A percentile compares a stretch with the other conserved stretches of the same genome.
Evolutionary conservation across 2,797 vertebrate genomes (phyloP).

Genomic region (Philypnodon macrostomus): DNA sequence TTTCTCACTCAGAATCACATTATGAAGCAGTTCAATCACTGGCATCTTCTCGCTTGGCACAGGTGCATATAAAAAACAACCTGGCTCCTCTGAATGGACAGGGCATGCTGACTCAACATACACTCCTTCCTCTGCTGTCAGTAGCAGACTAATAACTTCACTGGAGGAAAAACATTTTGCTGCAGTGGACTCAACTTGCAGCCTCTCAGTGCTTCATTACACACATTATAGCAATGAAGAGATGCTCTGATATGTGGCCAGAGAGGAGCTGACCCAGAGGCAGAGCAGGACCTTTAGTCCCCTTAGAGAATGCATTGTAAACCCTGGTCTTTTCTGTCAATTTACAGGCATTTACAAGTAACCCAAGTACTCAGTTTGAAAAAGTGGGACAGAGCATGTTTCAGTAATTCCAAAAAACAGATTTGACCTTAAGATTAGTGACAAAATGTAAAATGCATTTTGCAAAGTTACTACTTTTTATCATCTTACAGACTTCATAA

Average conservation of each 20-base stretch:
- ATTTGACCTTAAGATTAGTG: no score
- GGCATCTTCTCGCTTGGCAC: slow-evolving; percentile 61
- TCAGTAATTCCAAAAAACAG: no score
- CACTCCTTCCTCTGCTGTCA: slow-evolving; percentile 57
- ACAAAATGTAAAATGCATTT: no score
- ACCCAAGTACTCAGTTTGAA: no score
- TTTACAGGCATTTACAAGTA: slow-evolving; percentile 12
- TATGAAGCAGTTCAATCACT: slow-evolving; percentile 58
- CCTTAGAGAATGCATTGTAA: neutral
- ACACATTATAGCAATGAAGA: slow-evolving; percentile 58
- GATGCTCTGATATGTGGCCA: slow-evolving; percentile 39
- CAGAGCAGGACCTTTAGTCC: slow-evolving; percentile 23
- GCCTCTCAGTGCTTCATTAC: slow-evolving; percentile 64
- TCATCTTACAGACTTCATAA: no score
- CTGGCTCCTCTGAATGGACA: slow-evolving; percentile 41
- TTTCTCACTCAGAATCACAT: slow-evolving; percentile 65
- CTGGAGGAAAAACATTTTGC: slow-evolving; percentile 68
- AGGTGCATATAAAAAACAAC: slow-evolving; percentile 63
- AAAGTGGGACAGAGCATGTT: no score
- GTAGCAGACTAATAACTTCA: slow-evolving; percentile 62
- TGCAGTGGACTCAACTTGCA: slow-evolving; percentile 61
- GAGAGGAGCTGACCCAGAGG: slow-evolving; percentile 36
- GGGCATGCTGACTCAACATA: slow-evolving; percentile 64
- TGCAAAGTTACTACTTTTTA: no score
- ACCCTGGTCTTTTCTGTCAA: slow-evolving; percentile 3